These are phyloP conservation scores for Nasonia vitripennis DNA, from an alignment of 1,140 invertebrate species.

Conservation along the genomic window DNA sequence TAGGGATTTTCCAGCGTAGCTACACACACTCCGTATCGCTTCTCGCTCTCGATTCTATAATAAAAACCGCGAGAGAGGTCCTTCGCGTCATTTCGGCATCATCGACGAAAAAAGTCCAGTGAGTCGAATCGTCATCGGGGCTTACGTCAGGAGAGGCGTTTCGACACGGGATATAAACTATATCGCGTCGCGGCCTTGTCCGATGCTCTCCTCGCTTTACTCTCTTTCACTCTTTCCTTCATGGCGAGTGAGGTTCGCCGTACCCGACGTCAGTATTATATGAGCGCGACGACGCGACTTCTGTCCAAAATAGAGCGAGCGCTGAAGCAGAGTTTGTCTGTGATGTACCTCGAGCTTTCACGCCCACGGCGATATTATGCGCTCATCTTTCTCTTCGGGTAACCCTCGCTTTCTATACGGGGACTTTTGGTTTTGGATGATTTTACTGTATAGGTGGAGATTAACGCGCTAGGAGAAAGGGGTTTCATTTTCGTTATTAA, in stretches of 20 bases:
- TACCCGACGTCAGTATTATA: background rate
- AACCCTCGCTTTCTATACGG: too few relatives aligned
- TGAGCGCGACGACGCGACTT: background rate
- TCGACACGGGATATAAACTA: background rate
- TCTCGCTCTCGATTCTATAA: too few relatives aligned
- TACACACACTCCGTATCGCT: too few relatives aligned
- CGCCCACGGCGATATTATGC: background rate
- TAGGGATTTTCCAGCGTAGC: background rate
- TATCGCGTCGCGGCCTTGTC: background rate
- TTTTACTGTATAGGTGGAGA: too few relatives aligned
- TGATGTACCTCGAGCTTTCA: too few relatives aligned
- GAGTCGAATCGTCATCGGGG: background rate
- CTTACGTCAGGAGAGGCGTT: background rate
- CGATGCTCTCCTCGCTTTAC: background rate
- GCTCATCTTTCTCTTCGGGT: too few relatives aligned
- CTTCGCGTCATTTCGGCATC: background rate
- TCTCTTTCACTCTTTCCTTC: background rate
- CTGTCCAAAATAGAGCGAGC: constrained; percentile 23
- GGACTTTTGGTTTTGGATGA: too few relatives aligned
- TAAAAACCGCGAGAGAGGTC: background rate
- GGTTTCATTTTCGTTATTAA: too few relatives aligned
- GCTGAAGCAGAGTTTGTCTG: background rate
- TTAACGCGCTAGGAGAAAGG: too few relatives aligned
- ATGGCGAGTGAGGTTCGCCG: background rate
- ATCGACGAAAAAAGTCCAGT: constrained; percentile 25